Base-by-base conservation (phyloP, 2,888 invertebrate species). In the Therioaphis trifolii region DNA sequence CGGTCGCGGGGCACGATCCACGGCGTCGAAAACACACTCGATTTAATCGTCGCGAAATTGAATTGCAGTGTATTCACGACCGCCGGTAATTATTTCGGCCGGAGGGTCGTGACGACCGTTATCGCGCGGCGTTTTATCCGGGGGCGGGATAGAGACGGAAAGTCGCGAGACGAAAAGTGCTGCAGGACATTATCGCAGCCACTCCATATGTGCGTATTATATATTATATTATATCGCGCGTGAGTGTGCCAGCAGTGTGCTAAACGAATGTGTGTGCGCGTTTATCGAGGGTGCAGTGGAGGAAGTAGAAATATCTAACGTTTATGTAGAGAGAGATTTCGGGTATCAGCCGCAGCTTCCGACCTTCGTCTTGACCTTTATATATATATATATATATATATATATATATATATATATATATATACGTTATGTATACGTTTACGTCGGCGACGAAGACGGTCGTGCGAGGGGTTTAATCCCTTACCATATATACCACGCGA, bases 311-410 rank as follows among this genome's bases (percentile, higher is more conserved):
- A 58, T 21, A 24, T 58, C n/a, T 58, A 58, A 58, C 58, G 58
- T 58, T 58, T 58, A 58, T 58, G 21, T 21, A n/a, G 35, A 7
- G 5, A 75, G 55, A 75, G 29, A 58, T 58, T 58, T 75, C 18
- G 52, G 40, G 77, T 68, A 78, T 68, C 78, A 40, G 78, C 66
- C 68, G 4, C 78, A 78, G 12, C 68, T 78, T 68, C 68, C 68
- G 78, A 40, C 40, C 78, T 49, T 24, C 27, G 68, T 55, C 68
- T 78, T 68, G 78, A 78, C 78, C 78, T 68, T n/a, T 7, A 46
- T 46, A 46, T 40, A 40, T 21, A 24, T n/a, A 72, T n/a, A 72
- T 72, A 49, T 35, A n/a, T 63, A 15, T 21, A 21, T 21, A 35
- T n/a, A n/a, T n/a, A n/a, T 7, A 46, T 46, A 46, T 40, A 40